Base-by-base conservation (phyloP, 2,888 invertebrate species). In the Dynastes tityus region DNA sequence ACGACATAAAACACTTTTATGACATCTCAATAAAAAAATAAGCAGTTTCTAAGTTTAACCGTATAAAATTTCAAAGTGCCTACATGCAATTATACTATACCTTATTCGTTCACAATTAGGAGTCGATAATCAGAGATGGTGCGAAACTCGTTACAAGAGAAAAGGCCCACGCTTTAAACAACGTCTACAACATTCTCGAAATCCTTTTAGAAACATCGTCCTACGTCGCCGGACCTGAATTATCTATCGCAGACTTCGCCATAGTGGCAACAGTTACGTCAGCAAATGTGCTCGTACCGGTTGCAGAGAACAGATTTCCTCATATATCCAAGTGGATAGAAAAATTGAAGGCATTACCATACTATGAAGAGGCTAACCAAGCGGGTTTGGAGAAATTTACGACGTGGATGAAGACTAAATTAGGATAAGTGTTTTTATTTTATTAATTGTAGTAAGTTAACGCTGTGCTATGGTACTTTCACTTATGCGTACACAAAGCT, bases 161-260 rank as follows among this genome's bases (percentile, higher is more conserved):
- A 13, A 77, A 74, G 49, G 67, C 77, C 16, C 77, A 79, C 45
- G 61, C 64, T 68, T 27, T 78, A 22, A 78, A 61, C 16, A 73
- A 29, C 22, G 64, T 68, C 22, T 79, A 79, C 55, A 76, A 68
- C 29, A 16, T 70, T 29, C 40, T 76, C n/a, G 70, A 78, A 64
- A 65, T 32, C 1, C 71, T 90, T 80, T 87, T 92, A 0, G 86
- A 86, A 5, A 87, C 86, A 3, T 87, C 88, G 0, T 87, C 90
- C 51, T 92, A 89, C 86, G 85, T 91, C 67, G 91, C 91, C 29
- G 90, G 90, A 0, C 88, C 91, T 67, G 83, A 87, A 22, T 83
- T 91, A 68, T 91, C 92, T 4, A 87, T 92, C 71, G 92, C 92
- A 8, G 92, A 92, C 83, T 85, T 91, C 63, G 87, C 89, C 13